A percentile compares a stretch with the other conserved stretches of the same genome.
Conservation (phyloP, 2,797 vertebrate species). For the Neosilurus hyrtlii region DNA sequence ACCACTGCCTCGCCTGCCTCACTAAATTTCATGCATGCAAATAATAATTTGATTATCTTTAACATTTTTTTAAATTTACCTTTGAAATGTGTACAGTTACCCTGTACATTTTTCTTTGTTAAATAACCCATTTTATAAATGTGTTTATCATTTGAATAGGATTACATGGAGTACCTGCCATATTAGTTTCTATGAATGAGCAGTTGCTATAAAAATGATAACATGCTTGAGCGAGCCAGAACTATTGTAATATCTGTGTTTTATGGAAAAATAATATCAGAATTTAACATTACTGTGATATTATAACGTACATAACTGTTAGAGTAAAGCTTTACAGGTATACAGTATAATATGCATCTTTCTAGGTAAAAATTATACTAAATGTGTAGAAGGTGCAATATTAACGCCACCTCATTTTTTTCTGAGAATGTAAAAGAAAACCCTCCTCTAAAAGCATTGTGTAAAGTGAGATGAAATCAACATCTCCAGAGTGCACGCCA, state of each 20-base stretch:
- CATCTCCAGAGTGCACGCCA: constrained; percentile 7
- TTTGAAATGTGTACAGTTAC: too few relatives aligned
- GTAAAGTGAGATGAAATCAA: background rate
- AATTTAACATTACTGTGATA: background rate
- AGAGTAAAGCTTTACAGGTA: background rate
- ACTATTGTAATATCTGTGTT: background rate
- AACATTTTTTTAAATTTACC: too few relatives aligned
- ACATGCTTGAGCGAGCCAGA: background rate
- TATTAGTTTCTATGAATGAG: background rate
- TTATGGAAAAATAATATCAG: background rate
- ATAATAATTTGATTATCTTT: too few relatives aligned
- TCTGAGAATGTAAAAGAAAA: background rate
- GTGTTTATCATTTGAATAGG: background rate
- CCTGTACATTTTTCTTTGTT: background rate
- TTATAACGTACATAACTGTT: background rate
- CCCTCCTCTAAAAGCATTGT: background rate
- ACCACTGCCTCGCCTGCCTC: too few relatives aligned
- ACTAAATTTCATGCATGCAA: too few relatives aligned
- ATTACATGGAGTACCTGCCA: background rate
- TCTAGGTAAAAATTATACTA: background rate
- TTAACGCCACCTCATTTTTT: background rate
- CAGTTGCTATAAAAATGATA: background rate
- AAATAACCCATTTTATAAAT: background rate
- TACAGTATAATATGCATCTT: background rate
- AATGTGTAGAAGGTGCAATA: background rate